Percentiles rank a stretch among this genome's conserved stretches.
These are phyloP conservation scores for Dendrolimus kikuchii DNA, from an alignment of 1,140 invertebrate species.

Conservation along the genomic window DNA sequence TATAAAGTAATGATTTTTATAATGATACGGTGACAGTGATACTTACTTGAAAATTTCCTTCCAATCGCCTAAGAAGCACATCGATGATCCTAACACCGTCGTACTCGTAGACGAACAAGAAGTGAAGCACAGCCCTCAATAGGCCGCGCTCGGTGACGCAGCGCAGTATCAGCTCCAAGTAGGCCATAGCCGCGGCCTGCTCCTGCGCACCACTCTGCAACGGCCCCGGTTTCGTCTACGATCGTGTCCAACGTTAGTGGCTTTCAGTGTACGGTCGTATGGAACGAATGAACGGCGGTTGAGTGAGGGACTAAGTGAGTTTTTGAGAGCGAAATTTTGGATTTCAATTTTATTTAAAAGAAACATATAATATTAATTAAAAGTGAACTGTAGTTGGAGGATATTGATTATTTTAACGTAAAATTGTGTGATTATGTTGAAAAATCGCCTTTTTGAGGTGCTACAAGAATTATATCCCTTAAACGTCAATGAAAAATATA, in stretches of 20 bases:
- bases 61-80: slow-evolving; percentile 82
- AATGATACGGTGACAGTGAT: not conserved
- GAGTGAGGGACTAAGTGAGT: too few relatives aligned
- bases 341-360: too few relatives aligned
- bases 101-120: slow-evolving; percentile 89
- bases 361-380: too few relatives aligned
- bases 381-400: too few relatives aligned
- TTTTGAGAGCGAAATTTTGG: too few relatives aligned
- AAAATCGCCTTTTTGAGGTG: too few relatives aligned
- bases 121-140: slow-evolving; percentile 86
- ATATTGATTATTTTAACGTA: too few relatives aligned
- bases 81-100: slow-evolving; percentile 87
- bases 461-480: too few relatives aligned
- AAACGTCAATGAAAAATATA: too few relatives aligned
- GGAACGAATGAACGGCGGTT: slow-evolving; percentile 38
- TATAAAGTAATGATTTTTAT: not conserved
- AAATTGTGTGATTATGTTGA: too few relatives aligned
- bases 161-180: slow-evolving; percentile 91
- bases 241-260: slow-evolving; percentile 35
- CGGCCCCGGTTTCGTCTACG: slow-evolving; percentile 63
- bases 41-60: slow-evolving; percentile 79
- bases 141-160: slow-evolving; percentile 90
- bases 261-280: slow-evolving; percentile 13
- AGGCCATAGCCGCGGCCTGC: slow-evolving; percentile 91
- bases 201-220: slow-evolving; percentile 87